These are phyloP conservation scores for Nycticryphes semicollaris DNA, from an alignment of 2,113 vertebrate genomes.

Conservation along the genomic window DNA sequence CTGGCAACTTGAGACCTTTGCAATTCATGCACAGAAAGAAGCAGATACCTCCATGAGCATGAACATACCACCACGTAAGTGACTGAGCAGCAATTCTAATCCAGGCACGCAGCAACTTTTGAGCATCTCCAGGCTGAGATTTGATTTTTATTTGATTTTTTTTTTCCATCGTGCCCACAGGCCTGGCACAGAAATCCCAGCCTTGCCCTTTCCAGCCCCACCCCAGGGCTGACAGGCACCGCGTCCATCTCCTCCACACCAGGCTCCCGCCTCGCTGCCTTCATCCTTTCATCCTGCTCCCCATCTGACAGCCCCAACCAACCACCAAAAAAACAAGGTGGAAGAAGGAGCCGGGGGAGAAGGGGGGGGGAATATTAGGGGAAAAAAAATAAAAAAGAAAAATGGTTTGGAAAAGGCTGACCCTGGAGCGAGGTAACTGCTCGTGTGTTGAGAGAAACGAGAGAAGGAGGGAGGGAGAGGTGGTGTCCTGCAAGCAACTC, in stretches of 20 bases:
- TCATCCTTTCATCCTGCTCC: not conserved
- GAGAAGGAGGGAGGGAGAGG: not conserved
- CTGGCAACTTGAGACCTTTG: not conserved
- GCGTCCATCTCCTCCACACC: not conserved
- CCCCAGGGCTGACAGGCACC: not conserved
- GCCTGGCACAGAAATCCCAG: not conserved
- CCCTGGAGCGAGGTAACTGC: not conserved
- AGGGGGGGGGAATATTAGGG: not conserved
- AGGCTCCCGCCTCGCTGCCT: not conserved
- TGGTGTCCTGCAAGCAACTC: not conserved
- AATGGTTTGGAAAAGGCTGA: not conserved
- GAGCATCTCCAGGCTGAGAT: not conserved
- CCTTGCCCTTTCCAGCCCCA: conserved; percentile 18
- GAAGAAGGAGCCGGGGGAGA: too few species aligned
- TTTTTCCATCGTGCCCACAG: not conserved
- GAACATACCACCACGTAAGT: not conserved
- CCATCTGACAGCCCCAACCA: not conserved
- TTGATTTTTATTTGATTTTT: not conserved
- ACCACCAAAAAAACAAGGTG: not conserved
- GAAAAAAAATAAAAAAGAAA: not conserved
- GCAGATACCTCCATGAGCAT: not conserved
- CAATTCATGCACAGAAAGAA: not conserved
- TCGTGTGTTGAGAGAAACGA: not conserved
- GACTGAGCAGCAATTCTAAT: not conserved
- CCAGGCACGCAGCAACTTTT: not conserved